Conservation (phyloP, 1,140 invertebrate genomes). For the Leptonema lineaticorne region DNA sequence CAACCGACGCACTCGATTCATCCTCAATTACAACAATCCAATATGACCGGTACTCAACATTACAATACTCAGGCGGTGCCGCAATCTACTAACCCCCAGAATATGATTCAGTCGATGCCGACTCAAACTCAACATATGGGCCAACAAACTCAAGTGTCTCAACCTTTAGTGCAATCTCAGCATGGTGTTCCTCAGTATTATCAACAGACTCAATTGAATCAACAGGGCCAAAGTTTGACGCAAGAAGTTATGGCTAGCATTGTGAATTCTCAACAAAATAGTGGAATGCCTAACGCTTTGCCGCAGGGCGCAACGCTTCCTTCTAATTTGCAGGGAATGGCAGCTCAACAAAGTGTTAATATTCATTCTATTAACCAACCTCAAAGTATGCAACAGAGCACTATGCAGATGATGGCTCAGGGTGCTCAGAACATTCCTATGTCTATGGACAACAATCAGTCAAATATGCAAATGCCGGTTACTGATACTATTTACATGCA, state of each 20-base stretch:
- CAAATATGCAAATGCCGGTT: slow-evolving; percentile 56
- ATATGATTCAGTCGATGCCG: slow-evolving; percentile 50
- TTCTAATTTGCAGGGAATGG: slow-evolving; percentile 58
- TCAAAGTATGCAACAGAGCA: slow-evolving; percentile 59
- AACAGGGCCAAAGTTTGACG: slow-evolving; percentile 55
- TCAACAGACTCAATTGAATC: slow-evolving; percentile 52
- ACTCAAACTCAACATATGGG: slow-evolving; percentile 53
- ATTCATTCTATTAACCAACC: slow-evolving; percentile 54
- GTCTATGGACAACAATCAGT: slow-evolving; percentile 56
- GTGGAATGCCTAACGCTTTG: slow-evolving; percentile 52
- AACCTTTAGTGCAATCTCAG: slow-evolving; percentile 52
- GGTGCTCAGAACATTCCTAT: slow-evolving; percentile 58
- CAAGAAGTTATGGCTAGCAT: slow-evolving; percentile 57
- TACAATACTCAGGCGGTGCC: slow-evolving; percentile 51
- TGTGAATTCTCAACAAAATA: slow-evolving; percentile 56
- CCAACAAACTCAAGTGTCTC: slow-evolving; percentile 51
- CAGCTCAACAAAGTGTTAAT: slow-evolving; percentile 52
- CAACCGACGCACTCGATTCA: slow-evolving; percentile 49
- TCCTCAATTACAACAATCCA: slow-evolving; percentile 55
- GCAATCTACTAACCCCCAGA: slow-evolving; percentile 51
- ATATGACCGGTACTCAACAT: slow-evolving; percentile 52
- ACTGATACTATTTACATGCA: slow-evolving; percentile 57
- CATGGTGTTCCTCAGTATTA: slow-evolving; percentile 55
- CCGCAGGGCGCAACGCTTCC: slow-evolving; percentile 61
- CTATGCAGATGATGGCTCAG: slow-evolving; percentile 60